Percentiles rank a stretch among this genome's conserved stretches.
phyloP scores from a whole-genome alignment of 2,113 vertebrate species.

The Phainopepla nitens region DNA sequence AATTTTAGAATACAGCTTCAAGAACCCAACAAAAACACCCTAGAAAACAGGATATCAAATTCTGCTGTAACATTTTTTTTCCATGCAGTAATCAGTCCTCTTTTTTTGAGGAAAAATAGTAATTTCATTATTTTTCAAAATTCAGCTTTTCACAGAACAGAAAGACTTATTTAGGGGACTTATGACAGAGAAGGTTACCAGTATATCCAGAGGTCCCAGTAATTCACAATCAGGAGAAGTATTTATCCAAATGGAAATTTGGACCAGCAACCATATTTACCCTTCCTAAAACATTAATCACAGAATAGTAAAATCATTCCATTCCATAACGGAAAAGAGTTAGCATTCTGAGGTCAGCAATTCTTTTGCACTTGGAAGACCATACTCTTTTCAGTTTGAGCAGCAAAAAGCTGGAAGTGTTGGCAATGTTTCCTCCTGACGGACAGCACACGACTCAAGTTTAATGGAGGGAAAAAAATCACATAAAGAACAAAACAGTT shows the following conservation, averaged over 20 bases:
- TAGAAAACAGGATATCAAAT: not conserved
- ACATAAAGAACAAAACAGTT: not conserved
- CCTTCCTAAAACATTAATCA: not conserved
- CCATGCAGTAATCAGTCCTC: not conserved
- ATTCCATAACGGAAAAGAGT: not conserved
- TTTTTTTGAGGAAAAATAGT: not conserved
- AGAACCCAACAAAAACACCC: not conserved
- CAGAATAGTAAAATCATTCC: not conserved
- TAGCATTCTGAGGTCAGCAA: not conserved
- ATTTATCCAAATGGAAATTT: not conserved
- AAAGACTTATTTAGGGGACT: not conserved
- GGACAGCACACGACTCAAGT: not conserved
- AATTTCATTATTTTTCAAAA: not conserved
- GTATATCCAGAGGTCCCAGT: not conserved
- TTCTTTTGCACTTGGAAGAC: not conserved
- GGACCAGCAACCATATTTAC: not conserved
- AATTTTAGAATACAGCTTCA: not conserved
- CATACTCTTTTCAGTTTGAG: not conserved
- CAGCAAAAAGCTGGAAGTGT: not conserved
- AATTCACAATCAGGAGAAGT: not conserved
- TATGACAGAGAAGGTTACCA: not conserved
- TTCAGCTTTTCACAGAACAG: not conserved
- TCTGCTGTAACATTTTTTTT: not conserved
- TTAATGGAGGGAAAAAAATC: not conserved
- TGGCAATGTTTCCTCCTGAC: not conserved